Evolutionary conservation across 2,113 vertebrate genomes (phyloP).

Genomic region (Aegithalos caudatus): DNA sequence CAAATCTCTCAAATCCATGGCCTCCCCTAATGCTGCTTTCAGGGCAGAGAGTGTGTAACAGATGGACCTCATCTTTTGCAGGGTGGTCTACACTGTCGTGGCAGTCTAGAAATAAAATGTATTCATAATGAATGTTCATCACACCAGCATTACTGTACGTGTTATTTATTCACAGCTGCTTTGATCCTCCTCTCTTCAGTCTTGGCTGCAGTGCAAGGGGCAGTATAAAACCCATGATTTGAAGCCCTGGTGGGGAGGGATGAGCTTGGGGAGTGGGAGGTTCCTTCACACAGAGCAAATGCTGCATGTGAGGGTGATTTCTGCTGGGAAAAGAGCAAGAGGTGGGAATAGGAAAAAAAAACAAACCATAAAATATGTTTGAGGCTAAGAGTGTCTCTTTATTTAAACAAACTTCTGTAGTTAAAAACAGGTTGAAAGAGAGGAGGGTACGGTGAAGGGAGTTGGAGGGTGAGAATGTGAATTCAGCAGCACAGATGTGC

Average conservation of each 20-base stretch:
- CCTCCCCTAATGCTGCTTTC: background rate
- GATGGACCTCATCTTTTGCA: conserved; percentile 9
- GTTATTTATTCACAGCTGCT: conserved; percentile 39
- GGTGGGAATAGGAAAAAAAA: background rate
- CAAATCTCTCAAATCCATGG: background rate
- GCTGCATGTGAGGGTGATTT: background rate
- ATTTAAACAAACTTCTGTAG: background rate
- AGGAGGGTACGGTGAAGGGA: background rate
- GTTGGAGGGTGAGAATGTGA: background rate
- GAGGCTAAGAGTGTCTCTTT: background rate
- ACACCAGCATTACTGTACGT: background rate
- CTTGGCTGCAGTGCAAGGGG: background rate
- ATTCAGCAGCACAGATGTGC: fast-evolving
- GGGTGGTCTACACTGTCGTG: background rate
- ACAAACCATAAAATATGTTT: background rate
- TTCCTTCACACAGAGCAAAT: background rate
- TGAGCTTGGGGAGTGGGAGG: background rate
- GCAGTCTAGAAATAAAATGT: background rate
- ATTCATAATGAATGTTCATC: conserved; percentile 17
- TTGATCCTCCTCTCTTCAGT: background rate
- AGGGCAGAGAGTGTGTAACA: background rate
- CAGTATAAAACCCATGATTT: background rate
- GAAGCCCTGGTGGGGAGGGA: background rate
- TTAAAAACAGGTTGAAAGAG: background rate
- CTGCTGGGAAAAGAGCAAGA: conserved; percentile 4